These are phyloP conservation scores for Drosophila diplacantha DNA, from an alignment of 2,888 invertebrate genomes.

Conservation along the genomic window DNA sequence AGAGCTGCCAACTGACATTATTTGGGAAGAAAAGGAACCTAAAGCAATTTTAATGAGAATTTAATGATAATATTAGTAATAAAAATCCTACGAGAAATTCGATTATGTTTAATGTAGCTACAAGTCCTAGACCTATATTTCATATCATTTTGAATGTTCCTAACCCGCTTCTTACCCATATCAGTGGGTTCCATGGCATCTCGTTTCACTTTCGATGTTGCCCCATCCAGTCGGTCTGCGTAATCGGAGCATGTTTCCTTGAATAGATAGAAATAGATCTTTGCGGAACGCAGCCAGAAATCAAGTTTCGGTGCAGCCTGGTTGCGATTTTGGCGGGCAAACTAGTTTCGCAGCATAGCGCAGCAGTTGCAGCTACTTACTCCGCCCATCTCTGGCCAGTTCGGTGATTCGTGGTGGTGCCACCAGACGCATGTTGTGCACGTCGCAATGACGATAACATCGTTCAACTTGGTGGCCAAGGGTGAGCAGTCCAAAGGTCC, in stretches of 20 bases:
- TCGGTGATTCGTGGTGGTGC: slow-evolving; percentile 4
- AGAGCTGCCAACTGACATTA: no score
- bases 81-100: no score
- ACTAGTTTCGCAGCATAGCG: slow-evolving; percentile 27
- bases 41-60: no score
- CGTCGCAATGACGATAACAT: slow-evolving; percentile 49
- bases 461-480: slow-evolving; percentile 51
- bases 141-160: not conserved
- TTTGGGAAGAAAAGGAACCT: no score
- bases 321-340: slow-evolving; percentile 17
- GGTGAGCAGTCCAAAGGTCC: slow-evolving; percentile 24
- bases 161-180: not conserved
- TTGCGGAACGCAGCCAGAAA: slow-evolving; percentile 15
- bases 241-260: slow-evolving; percentile 1
- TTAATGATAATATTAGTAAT: no score
- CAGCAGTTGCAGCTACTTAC: slow-evolving; percentile 5
- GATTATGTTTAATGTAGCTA: no score
- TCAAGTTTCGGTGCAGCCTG: slow-evolving; percentile 16
- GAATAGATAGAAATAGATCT: slow-evolving; percentile 13
- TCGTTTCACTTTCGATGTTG: slow-evolving; percentile 5
- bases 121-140: not conserved
- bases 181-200: not conserved
- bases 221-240: not conserved
- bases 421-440: slow-evolving; percentile 21
- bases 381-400: slow-evolving; percentile 17